These are phyloP conservation scores for Mesocricetus auratus DNA, from an alignment of 2,113 vertebrate genomes.

Conservation along the genomic window DNA sequence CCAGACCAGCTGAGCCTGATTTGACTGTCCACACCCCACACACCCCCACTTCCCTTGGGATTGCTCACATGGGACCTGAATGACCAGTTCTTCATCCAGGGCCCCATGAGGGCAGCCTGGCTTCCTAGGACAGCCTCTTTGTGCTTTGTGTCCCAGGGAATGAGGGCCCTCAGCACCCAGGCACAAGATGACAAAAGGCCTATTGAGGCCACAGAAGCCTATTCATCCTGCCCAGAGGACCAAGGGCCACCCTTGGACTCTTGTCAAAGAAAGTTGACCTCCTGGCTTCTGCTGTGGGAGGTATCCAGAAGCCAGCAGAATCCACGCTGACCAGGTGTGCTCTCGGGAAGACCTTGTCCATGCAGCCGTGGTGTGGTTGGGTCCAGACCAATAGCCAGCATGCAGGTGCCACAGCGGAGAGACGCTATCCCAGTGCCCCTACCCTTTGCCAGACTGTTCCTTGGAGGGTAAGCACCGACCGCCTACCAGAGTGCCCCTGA, in stretches of 20 bases:
- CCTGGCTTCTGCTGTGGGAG: neutral
- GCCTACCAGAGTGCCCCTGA: neutral
- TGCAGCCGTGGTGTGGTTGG: neutral
- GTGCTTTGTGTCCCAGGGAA: constrained; percentile 41
- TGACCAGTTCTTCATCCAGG: neutral
- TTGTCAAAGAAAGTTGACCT: neutral
- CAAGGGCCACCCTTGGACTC: neutral
- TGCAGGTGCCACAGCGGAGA: neutral
- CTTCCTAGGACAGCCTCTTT: neutral
- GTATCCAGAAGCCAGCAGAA: neutral
- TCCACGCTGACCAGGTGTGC: neutral
- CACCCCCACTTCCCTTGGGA: neutral
- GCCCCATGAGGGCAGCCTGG: neutral
- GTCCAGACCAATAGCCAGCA: neutral
- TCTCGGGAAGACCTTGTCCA: neutral
- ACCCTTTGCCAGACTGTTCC: neutral
- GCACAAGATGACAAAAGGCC: constrained; percentile 63
- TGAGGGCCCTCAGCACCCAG: neutral
- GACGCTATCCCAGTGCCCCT: neutral
- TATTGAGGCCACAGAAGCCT: constrained; percentile 72
- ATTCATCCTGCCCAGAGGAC: constrained; percentile 45
- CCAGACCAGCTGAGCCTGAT: neutral
- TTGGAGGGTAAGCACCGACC: neutral
- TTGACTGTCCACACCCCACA: fast-evolving
- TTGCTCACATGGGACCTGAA: neutral